Conservation (phyloP, 2,888 invertebrate species). For the Priocnemis perturbator region DNA sequence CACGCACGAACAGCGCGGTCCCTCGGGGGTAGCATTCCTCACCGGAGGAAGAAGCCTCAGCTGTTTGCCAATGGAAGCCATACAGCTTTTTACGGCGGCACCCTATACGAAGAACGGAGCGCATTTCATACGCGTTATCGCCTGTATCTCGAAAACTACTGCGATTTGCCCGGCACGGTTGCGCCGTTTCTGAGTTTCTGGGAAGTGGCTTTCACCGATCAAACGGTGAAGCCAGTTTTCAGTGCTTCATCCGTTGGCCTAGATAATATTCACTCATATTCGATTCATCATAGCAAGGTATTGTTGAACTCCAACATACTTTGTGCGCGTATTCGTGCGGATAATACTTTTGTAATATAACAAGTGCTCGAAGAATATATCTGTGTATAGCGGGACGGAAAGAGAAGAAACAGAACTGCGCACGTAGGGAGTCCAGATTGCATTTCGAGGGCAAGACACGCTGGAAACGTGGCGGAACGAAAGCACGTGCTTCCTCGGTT, state of each 20-base stretch:
- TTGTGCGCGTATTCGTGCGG: too few relatives aligned
- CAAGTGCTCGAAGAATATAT: too few relatives aligned
- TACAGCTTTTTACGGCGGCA: constrained; percentile 48
- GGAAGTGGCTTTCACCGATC: too few relatives aligned
- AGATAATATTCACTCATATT: too few relatives aligned
- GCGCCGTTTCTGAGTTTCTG: too few relatives aligned
- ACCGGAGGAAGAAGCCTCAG: constrained; percentile 64
- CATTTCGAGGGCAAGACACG: constrained; percentile 39
- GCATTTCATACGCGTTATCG: background rate
- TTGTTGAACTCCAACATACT: too few relatives aligned
- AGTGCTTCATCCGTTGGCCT: too few relatives aligned
- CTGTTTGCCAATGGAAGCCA: constrained; percentile 70
- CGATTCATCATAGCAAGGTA: too few relatives aligned
- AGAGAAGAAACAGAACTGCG: constrained; percentile 2
- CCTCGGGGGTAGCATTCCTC: constrained; percentile 56
- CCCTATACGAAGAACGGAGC: constrained; percentile 2
- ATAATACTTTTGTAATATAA: too few relatives aligned
- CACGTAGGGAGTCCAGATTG: constrained; percentile 25
- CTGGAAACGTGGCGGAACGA: constrained; percentile 44
- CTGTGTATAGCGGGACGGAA: constrained; percentile 6
- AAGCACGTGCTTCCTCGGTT: constrained; percentile 44
- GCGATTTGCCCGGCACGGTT: too few relatives aligned
- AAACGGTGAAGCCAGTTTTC: too few relatives aligned
- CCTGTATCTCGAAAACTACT: too few relatives aligned
- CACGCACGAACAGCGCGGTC: constrained; percentile 33